phyloP scores from a whole-genome alignment of 2,888 invertebrate genomes.

The Xestobium rufovillosum region DNA sequence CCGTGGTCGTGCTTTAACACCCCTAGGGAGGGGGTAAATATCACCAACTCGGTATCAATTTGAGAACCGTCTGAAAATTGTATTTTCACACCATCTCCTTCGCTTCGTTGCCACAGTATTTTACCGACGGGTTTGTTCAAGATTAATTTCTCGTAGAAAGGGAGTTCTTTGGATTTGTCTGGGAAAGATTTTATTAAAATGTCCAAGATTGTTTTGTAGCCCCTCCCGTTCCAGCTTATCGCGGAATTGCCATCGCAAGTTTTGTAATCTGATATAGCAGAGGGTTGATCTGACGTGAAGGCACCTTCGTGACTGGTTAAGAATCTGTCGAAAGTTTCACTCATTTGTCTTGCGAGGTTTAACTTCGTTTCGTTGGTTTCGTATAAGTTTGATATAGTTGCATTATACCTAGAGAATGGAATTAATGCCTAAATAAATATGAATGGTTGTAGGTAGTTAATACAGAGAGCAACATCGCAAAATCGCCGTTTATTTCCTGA shows the following conservation, averaged over 20 bases:
- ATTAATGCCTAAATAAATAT: too few relatives aligned
- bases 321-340: conserved; percentile 22
- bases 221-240: conserved; percentile 40
- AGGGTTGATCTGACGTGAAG: conserved; percentile 58
- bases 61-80: conserved; percentile 27
- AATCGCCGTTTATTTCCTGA: conserved; percentile 12
- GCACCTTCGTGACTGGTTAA: conserved; percentile 39
- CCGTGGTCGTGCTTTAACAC: conserved; percentile 26
- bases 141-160: neutral
- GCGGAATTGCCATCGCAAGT: conserved; percentile 60
- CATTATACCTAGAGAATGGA: conserved; percentile 24
- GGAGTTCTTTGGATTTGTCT: neutral
- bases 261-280: conserved; percentile 58
- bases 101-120: conserved; percentile 4
- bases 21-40: conserved; percentile 26
- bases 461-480: too few relatives aligned
- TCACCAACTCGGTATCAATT: conserved; percentile 10
- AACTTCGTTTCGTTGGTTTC: conserved; percentile 18
- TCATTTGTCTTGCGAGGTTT: conserved; percentile 17
- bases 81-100: conserved; percentile 36
- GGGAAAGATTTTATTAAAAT: neutral
- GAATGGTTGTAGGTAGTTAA: too few relatives aligned
- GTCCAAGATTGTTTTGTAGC: conserved; percentile 1
- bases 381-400: conserved; percentile 18
- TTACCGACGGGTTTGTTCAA: neutral